phyloP scores from a whole-genome alignment of 2,797 vertebrate species.

The Silurus aristotelis region DNA sequence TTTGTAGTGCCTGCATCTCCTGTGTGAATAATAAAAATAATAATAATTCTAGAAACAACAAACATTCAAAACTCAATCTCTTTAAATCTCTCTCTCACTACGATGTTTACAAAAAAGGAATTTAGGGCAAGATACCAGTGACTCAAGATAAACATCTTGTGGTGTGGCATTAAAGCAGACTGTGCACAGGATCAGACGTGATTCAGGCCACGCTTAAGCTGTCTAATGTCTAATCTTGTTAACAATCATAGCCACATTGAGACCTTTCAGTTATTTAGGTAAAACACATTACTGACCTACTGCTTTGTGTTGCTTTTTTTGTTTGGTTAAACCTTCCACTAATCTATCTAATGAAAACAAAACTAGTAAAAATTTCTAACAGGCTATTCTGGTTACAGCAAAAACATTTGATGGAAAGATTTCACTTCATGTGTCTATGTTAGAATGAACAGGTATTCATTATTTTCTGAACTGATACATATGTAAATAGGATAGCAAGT shows the following conservation, averaged over 20 bases:
- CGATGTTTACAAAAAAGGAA: neutral
- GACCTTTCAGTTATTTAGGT: neutral
- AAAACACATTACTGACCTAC: neutral
- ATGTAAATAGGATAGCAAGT: neutral
- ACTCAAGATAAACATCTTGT: constrained; percentile 11
- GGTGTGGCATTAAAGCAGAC: neutral
- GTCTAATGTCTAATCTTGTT: constrained; percentile 43
- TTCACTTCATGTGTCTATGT: neutral
- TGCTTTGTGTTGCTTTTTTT: neutral
- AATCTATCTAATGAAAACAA: neutral
- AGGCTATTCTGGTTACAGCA: neutral
- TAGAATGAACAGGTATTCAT: neutral
- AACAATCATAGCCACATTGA: constrained; percentile 19
- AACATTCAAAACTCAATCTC: no score
- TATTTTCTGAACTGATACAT: neutral
- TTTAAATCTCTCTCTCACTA: neutral
- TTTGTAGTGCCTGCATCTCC: neutral
- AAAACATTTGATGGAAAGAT: neutral
- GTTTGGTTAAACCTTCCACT: neutral
- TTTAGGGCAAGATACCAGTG: constrained; percentile 18
- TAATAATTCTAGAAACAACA: no score
- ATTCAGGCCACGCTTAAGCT: constrained; percentile 1
- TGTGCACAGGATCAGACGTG: neutral
- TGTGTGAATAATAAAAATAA: neutral
- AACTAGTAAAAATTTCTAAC: neutral